Conservation (phyloP, 2,113 vertebrate species). For the Salminus brasiliensis region DNA sequence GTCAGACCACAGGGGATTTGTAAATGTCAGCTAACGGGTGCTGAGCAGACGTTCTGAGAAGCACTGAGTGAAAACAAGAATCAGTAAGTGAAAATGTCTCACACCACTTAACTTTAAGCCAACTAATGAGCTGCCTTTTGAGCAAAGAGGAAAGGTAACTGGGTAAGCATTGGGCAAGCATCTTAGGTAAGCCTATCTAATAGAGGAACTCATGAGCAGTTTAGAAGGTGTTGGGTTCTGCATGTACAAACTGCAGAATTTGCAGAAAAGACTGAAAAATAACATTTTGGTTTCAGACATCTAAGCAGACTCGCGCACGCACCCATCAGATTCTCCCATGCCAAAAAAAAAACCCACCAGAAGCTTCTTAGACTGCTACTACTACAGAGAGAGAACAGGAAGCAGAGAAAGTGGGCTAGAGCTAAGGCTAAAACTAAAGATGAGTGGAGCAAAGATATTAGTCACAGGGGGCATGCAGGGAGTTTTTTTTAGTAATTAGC, state of each 20-base stretch:
- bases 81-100: background rate
- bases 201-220: background rate
- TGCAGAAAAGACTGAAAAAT: background rate
- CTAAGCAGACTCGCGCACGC: background rate
- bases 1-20: constrained; percentile 6
- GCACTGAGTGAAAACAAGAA: constrained; percentile 13
- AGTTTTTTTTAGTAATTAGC: background rate
- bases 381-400: background rate
- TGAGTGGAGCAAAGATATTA: background rate
- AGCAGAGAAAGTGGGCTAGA: background rate
- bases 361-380: background rate
- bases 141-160: background rate
- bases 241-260: background rate
- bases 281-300: background rate
- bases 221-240: background rate
- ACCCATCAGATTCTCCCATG: background rate
- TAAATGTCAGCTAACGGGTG: constrained; percentile 6
- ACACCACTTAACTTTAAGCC: constrained; percentile 34
- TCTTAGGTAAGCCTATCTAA: no score
- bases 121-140: background rate
- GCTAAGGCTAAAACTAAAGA: background rate
- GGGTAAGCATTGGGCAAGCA: background rate
- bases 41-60: background rate
- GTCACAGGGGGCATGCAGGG: background rate
- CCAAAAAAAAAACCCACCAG: background rate